A percentile compares a stretch with the other conserved stretches of the same genome.
These are phyloP conservation scores for Synchiropus splendidus DNA, from an alignment of 2,113 vertebrate species.

Conservation along the genomic window DNA sequence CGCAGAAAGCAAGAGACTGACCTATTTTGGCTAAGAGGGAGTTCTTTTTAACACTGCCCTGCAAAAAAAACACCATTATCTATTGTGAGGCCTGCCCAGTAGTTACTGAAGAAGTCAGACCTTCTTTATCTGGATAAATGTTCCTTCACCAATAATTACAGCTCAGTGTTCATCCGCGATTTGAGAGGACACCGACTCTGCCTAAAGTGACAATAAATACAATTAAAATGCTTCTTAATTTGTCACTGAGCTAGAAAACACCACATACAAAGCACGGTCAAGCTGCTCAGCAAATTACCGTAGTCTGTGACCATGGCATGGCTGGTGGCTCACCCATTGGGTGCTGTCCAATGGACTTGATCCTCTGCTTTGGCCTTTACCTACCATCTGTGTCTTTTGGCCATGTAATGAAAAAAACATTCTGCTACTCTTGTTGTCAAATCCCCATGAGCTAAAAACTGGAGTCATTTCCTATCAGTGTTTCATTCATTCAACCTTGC, in stretches of 20 bases:
- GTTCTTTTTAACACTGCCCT: slow-evolving; percentile 3
- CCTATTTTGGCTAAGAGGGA: slow-evolving; percentile 34
- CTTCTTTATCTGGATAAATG: slow-evolving; percentile 33
- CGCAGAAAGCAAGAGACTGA: slow-evolving; percentile 35
- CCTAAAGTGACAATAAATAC: slow-evolving; percentile 6
- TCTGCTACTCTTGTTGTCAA: slow-evolving; percentile 38
- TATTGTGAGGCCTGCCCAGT: slow-evolving; percentile 15
- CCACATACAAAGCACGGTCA: slow-evolving; percentile 4
- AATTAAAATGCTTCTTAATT: slow-evolving; percentile 20
- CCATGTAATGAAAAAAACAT: slow-evolving; percentile 43
- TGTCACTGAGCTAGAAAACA: slow-evolving; percentile 10
- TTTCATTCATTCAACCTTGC: slow-evolving; percentile 19
- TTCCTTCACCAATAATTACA: slow-evolving; percentile 22
- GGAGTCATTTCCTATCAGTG: slow-evolving; percentile 38
- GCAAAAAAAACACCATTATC: too few relatives aligned
- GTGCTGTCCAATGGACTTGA: slow-evolving; percentile 52
- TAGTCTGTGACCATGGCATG: slow-evolving; percentile 23
- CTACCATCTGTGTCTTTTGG: slow-evolving; percentile 56
- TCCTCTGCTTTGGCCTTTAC: slow-evolving; percentile 40
- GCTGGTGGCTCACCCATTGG: slow-evolving; percentile 47
- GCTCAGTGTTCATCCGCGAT: slow-evolving; percentile 7
- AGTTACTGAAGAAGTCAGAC: slow-evolving; percentile 29
- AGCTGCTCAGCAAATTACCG: slow-evolving; percentile 18
- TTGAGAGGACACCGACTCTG: slow-evolving; percentile 5
- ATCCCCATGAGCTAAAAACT: slow-evolving; percentile 30